Conservation (phyloP, 1,140 invertebrate genomes). For the Nymphalis io region DNA sequence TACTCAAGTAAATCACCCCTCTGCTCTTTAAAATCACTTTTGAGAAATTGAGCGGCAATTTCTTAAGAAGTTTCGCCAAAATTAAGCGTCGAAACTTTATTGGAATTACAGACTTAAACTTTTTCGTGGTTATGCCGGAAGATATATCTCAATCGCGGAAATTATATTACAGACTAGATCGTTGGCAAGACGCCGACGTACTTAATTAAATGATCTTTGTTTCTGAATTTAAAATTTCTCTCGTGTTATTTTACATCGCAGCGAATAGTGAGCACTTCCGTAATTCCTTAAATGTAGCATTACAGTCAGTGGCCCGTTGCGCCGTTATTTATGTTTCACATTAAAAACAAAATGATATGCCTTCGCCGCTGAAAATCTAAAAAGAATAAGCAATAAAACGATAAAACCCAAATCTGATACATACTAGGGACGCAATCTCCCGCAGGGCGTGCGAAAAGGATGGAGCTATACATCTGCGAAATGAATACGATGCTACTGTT, state of each 20-base stretch:
- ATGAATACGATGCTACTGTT: conserved; percentile 79
- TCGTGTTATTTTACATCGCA: conserved; percentile 43
- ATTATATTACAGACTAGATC: conserved; percentile 31
- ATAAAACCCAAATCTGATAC: conserved; percentile 81
- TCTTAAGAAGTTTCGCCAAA: conserved; percentile 40
- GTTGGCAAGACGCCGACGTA: conserved; percentile 34
- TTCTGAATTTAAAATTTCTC: conserved; percentile 23
- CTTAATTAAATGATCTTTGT: conserved; percentile 40
- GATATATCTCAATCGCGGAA: conserved; percentile 34
- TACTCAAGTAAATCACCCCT: conserved; percentile 71
- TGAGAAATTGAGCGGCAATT: conserved; percentile 62
- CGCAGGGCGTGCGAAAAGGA: conserved; percentile 70
- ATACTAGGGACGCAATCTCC: conserved; percentile 76
- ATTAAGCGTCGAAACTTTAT: conserved; percentile 45
- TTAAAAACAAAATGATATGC: conserved; percentile 81
- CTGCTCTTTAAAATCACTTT: conserved; percentile 73
- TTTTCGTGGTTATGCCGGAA: conserved; percentile 41
- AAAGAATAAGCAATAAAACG: conserved; percentile 81
- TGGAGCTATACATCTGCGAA: conserved; percentile 67
- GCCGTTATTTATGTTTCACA: conserved; percentile 75
- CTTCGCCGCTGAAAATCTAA: conserved; percentile 80
- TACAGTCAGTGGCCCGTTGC: conserved; percentile 70
- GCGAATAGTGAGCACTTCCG: conserved; percentile 64
- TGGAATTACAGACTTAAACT: conserved; percentile 39
- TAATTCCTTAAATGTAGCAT: conserved; percentile 71